phyloP scores from a whole-genome alignment of 2,113 vertebrate genomes.

The Pontoporia blainvillei region DNA sequence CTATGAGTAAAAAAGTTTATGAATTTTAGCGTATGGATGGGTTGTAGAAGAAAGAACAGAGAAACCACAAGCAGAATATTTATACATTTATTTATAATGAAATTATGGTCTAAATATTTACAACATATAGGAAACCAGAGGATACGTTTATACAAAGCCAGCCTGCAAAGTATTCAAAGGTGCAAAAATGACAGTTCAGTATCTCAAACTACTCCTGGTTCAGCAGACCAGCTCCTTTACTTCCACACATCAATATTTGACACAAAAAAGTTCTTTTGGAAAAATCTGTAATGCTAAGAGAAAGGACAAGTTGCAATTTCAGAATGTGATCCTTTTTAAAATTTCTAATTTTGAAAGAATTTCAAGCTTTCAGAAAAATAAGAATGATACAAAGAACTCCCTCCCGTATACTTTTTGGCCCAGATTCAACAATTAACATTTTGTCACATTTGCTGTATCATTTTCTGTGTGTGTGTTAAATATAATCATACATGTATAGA shows the following conservation, averaged over 20 bases:
- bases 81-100: constrained; percentile 84
- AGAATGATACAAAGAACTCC: constrained; percentile 19
- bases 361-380: background rate
- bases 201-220: constrained; percentile 41
- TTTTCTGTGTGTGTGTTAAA: background rate
- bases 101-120: constrained; percentile 81
- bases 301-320: constrained; percentile 12
- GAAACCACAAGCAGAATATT: constrained; percentile 54
- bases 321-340: background rate
- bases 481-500: background rate
- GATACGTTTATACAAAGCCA: constrained; percentile 62
- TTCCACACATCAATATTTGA: background rate
- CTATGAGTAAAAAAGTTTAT: background rate
- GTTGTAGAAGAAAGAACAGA: background rate
- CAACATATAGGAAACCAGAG: constrained; percentile 74
- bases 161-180: constrained; percentile 39
- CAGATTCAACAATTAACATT: background rate
- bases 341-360: background rate
- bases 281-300: constrained; percentile 19
- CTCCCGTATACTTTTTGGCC: background rate
- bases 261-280: constrained; percentile 64
- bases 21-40: background rate
- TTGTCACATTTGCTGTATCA: background rate
- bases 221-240: constrained; percentile 24
- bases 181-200: constrained; percentile 46